Base-by-base conservation (phyloP, 1,140 invertebrate species). In the Caenorhabditis remanei region DNA sequence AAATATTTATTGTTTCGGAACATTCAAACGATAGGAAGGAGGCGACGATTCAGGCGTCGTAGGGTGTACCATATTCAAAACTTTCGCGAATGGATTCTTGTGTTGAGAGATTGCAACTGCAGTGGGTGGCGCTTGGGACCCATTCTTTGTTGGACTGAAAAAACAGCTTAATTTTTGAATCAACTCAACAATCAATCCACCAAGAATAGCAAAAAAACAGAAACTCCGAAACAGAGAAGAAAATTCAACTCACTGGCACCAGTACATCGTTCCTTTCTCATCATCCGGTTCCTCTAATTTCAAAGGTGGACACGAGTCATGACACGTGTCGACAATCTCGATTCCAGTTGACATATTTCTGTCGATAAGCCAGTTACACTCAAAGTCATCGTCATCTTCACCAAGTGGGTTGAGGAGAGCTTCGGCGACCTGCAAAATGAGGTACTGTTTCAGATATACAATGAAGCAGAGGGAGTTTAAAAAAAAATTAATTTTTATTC, bases 311-410 rank as follows among this genome's bases (percentile, higher is more conserved):
- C 46, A 79, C 8, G 71, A 79, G 40, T 79, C 71, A n/a, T 79
- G 71, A 24, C 46, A 79, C 43, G 71, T 79, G 71, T 79, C 71
- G 14, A 79, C 71, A 24, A 79, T 79, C 13, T 79, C 71, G 71
- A 79, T 79, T 21, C 71, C 71, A 48, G 71, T 79, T 16, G 71
- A 48, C 71, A 94, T 94, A 84, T 95, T 95, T 82, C 95, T 93
- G 93, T 95, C 95, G 85, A 95, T 95, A 46, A 95, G 91, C 94
- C 95, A 95, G 89, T 95, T 95, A 14, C 96, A 75, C 93, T 94
- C 93, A 90, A 92, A 94, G 89, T 94, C 93, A 84, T 94, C 93
- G 83, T 94, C 93, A 87, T 94, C 93, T 89, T 94, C 93, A 1
- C 93, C 93, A 85, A 93, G 93, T 9, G 93, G 93, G 88, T 94